Evolutionary conservation across 2,113 vertebrate genomes (phyloP).

Genomic region (Scortum barcoo): DNA sequence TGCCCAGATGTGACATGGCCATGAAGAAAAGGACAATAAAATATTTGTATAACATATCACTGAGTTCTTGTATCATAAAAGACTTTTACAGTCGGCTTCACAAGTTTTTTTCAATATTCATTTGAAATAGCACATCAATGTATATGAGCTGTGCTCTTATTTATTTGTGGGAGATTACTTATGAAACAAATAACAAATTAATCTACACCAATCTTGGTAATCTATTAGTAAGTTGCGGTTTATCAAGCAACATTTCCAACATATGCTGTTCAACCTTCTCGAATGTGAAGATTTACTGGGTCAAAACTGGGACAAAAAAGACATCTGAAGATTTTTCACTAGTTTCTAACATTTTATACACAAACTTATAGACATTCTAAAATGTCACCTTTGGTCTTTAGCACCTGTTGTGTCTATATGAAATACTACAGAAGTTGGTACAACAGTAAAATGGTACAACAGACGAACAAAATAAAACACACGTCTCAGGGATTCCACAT

Average conservation of each 20-base stretch:
- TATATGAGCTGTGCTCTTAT: not conserved
- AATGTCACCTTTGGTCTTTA: no score
- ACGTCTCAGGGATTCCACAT: not conserved
- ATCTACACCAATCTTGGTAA: not conserved
- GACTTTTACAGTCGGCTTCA: not conserved
- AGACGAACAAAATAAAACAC: not conserved
- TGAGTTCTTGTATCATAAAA: not conserved
- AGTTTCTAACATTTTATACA: not conserved
- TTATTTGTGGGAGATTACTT: not conserved
- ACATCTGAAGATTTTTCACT: not conserved
- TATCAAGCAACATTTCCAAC: not conserved
- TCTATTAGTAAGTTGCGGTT: not conserved
- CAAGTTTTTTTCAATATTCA: not conserved
- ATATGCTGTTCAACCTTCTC: not conserved
- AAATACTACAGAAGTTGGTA: no score
- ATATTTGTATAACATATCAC: not conserved
- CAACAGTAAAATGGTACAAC: not conserved
- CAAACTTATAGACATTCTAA: not conserved
- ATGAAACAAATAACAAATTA: not conserved
- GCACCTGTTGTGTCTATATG: no score
- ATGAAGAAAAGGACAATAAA: not conserved
- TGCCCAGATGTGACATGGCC: conserved; percentile 13
- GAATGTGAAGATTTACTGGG: not conserved
- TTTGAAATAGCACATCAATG: not conserved
- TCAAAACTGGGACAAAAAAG: not conserved